Evolutionary conservation across 2,113 vertebrate species (phyloP).

Genomic region (human): DNA sequence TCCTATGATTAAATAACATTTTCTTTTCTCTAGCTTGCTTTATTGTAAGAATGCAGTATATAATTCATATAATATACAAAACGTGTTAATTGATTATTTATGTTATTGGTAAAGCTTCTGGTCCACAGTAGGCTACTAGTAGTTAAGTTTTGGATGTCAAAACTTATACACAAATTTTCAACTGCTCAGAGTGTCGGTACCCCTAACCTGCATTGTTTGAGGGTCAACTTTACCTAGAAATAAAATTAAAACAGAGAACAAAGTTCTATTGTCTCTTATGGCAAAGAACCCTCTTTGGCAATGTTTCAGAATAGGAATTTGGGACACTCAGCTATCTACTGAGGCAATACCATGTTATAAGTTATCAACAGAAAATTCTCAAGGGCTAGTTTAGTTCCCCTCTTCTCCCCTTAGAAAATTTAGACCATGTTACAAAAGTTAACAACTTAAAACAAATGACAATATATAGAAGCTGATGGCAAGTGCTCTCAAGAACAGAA

Average conservation of each 20-base stretch:
- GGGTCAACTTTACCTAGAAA: background rate
- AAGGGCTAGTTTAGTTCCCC: background rate
- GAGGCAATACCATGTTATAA: background rate
- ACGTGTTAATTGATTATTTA: background rate
- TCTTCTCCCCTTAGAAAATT: background rate
- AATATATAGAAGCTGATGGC: background rate
- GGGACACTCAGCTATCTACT: background rate
- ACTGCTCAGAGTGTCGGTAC: background rate
- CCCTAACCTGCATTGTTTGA: background rate
- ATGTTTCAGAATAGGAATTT: background rate
- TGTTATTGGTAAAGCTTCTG: background rate
- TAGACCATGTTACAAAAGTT: background rate
- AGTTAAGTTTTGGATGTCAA: background rate
- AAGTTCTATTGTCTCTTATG: background rate
- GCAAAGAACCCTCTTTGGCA: background rate
- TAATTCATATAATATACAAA: background rate
- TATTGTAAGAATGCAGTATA: background rate
- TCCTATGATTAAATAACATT: background rate
- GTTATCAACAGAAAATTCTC: slow-evolving; percentile 4
- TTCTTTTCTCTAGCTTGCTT: background rate
- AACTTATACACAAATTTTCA: background rate
- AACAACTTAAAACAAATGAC: background rate
- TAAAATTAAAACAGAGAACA: background rate
- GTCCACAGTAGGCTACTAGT: background rate
- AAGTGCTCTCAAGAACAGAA: background rate